Evolutionary conservation across 35 echinoderm and acorn worm genomes (phyloP), one percentile per base, ranked within the genome.

Genomic region (Patiria miniata): DNA sequence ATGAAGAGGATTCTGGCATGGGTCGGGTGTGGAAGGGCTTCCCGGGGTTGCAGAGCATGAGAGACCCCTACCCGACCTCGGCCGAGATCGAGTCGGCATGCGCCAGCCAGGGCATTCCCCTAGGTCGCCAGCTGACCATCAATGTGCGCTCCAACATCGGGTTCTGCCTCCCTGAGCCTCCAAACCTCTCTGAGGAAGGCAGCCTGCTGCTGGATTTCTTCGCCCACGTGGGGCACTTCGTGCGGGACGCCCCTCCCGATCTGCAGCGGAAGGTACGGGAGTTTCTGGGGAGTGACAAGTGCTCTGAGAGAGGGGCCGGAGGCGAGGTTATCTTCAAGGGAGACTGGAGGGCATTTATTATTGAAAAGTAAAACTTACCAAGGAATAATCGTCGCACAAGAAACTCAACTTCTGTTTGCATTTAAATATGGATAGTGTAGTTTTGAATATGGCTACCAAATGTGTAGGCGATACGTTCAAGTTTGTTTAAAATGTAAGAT

Each of bases 181-280:
- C 82, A 29, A 33, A 57, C n/a, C 38, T 37, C 0, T 83, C 87
- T 16, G 78, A 82, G 21, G 87, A 89, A 7, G 87, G 78, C 15
- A 54, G 81, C 44, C 58, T 89, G 36, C 78, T 89, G 73, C 30
- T 89, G 12, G 78, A 89, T 30, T 89, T 89, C 79, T 57, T 89
- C n/a, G 65, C 47, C 8, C 87, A 89, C 60, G 36, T 39, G 2
- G 37, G 39, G 34, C 39, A 89, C 57, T 53, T 89, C 56, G 77
- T 78, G 2, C 19, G 36, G 39, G 38, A 78, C 7, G 87, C 78
- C 30, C 30, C 87, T 2, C 78, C 87, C 0, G 85, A 87, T 39
- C 85, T 87, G 12, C 55, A 87, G 40, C 37, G 39, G 12, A 68
- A 87, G 30, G 85, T 87, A 28, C 38, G 77, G 8, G 73, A 87